Percentiles rank a stretch among this genome's conserved stretches.
These are phyloP conservation scores for Danio tinwini DNA, from an alignment of 2,797 vertebrate species.

Conservation along the genomic window DNA sequence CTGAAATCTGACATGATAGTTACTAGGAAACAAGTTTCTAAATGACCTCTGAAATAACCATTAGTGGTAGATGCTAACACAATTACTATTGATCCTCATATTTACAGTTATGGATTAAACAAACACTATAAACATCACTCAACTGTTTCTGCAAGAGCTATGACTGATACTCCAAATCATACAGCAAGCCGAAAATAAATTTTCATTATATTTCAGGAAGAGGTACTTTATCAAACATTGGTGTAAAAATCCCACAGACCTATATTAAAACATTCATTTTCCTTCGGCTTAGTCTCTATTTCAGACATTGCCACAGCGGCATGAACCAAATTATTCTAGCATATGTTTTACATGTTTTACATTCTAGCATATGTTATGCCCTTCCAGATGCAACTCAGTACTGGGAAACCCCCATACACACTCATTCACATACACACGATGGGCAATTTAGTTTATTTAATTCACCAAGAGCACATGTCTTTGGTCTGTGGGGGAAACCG, in stretches of 20 bases:
- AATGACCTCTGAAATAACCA: neutral
- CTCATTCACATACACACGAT: no score
- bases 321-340: no score
- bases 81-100: neutral
- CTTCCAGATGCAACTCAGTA: no score
- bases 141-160: neutral
- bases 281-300: no score
- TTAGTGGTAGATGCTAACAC: neutral
- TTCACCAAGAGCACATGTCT: no score
- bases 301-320: no score
- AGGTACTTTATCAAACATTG: neutral
- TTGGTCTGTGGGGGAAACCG: no score
- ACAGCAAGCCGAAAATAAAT: no score
- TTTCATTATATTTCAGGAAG: neutral
- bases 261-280: neutral
- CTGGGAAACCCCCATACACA: no score
- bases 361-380: no score
- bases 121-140: neutral
- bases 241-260: neutral
- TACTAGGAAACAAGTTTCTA: neutral
- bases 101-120: neutral
- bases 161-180: neutral
- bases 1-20: conserved; percentile 12
- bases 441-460: no score
- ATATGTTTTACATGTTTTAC: no score